Base-by-base conservation (phyloP, 2,797 vertebrate genomes). In the Hemitrygon akajei region DNA sequence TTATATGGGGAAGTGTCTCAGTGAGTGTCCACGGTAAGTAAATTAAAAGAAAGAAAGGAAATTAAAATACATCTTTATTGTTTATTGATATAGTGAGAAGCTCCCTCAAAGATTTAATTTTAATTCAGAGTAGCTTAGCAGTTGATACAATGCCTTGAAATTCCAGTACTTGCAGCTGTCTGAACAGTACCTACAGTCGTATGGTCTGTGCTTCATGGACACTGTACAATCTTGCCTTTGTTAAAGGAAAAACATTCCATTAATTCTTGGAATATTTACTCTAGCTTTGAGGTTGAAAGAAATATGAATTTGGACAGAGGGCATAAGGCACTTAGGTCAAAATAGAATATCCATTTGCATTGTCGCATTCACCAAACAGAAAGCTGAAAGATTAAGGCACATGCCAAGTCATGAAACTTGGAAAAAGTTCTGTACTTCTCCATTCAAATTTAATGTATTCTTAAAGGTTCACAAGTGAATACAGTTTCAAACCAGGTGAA, bases 1-100 rank as follows among this genome's bases (percentile, higher is more conserved):
- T 94, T 96, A 98, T n/a, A 47, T 96, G 0, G 98, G 97, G 93
- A 95, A 93, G 94, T 99, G 98, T 95, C 97, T 98, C 93, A 94
- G 93, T 60, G 94, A 95, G 16, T 99, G 98, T 94, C 97, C 96
- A 20, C 96, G 96, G 98, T 98, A 96, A 95, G 95, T 95, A 20
- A 22, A 75, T 27, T 1, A 22, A 75, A 25, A 22, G 22, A 20
- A 73, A 73, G 22, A 18, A 73, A 37, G 40, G 40, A 30, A 16
- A 0, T 86, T 12, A 40, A 86, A 86, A 47, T 60, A 86, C 30
- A 60, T 30, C 27, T 18, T 80, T 58, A 6, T 22, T 71, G 60
- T 69, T 34, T 69, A 22, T 69, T 40, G 16, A 91, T 69, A 66
- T 37, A 9, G 18, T 69, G 27, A 47, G 7, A 92, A 75, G 47